Evolutionary conservation across 2,888 invertebrate species (phyloP).

Genomic region (Busseola fusca): DNA sequence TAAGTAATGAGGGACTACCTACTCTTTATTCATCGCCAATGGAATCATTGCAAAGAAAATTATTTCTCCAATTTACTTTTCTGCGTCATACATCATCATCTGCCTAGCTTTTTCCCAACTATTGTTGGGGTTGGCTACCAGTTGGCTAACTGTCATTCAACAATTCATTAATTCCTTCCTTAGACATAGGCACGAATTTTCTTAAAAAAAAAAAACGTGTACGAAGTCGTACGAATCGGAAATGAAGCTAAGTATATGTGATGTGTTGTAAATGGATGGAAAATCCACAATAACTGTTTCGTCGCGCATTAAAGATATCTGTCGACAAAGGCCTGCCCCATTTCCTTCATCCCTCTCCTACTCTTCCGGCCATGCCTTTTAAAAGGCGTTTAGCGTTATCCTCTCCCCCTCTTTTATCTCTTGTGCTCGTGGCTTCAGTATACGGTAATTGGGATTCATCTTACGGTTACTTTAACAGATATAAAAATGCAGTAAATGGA

Average conservation of each 20-base stretch:
- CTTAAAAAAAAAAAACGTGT: no score
- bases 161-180: constrained; percentile 20
- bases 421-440: constrained; percentile 15
- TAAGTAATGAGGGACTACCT: constrained; percentile 5
- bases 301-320: constrained; percentile 36
- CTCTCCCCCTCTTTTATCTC: background rate
- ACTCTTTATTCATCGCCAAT: constrained; percentile 6
- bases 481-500: constrained; percentile 10
- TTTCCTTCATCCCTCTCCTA: constrained; percentile 50
- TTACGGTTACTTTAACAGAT: constrained; percentile 32
- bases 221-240: constrained; percentile 13
- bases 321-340: constrained; percentile 41
- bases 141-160: no score
- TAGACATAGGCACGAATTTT: constrained; percentile 9
- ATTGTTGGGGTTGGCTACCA: no score
- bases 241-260: background rate
- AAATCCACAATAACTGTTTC: constrained; percentile 20
- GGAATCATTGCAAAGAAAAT: background rate
- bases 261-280: constrained; percentile 16
- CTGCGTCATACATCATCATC: constrained; percentile 9
- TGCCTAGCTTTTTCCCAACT: no score
- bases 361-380: constrained; percentile 47
- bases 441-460: constrained; percentile 48
- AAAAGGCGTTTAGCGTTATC: constrained; percentile 28
- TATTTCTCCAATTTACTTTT: constrained; percentile 1